Evolutionary conservation across 2,113 vertebrate species (phyloP).

Genomic region (Chauna torquata): DNA sequence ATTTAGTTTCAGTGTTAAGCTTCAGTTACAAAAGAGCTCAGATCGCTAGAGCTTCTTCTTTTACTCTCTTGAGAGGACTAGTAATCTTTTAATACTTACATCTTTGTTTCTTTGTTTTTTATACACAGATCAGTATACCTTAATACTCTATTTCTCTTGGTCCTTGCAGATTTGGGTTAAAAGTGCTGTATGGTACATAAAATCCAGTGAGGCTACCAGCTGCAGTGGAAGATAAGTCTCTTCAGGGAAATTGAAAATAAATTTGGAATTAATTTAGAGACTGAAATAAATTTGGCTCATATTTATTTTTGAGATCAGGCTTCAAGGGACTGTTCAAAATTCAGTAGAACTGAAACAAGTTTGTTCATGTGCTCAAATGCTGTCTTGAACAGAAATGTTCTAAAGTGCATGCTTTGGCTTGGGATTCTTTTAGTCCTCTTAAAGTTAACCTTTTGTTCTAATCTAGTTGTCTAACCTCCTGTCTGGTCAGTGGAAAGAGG

Average conservation of each 20-base stretch:
- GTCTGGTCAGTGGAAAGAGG: background rate
- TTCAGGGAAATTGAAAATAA: background rate
- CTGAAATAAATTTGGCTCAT: background rate
- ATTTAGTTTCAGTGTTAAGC: background rate
- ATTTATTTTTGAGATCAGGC: background rate
- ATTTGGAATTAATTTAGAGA: background rate
- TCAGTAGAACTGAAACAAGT: background rate
- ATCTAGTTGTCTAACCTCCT: background rate
- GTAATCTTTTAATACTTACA: background rate
- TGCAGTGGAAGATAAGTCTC: background rate
- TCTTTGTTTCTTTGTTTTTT: background rate
- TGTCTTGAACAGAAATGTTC: background rate
- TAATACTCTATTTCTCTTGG: background rate
- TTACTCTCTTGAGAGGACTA: background rate
- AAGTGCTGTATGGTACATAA: background rate
- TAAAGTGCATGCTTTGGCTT: background rate
- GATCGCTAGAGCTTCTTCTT: background rate
- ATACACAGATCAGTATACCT: background rate
- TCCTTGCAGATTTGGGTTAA: background rate
- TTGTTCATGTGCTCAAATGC: too few relatives aligned
- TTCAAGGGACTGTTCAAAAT: background rate
- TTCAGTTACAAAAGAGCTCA: background rate
- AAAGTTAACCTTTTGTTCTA: background rate
- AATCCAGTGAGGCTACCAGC: background rate
- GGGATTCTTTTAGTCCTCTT: background rate